These are phyloP conservation scores for Polydrusus tereticollis DNA, from an alignment of 2,888 invertebrate genomes.

Conservation along the genomic window DNA sequence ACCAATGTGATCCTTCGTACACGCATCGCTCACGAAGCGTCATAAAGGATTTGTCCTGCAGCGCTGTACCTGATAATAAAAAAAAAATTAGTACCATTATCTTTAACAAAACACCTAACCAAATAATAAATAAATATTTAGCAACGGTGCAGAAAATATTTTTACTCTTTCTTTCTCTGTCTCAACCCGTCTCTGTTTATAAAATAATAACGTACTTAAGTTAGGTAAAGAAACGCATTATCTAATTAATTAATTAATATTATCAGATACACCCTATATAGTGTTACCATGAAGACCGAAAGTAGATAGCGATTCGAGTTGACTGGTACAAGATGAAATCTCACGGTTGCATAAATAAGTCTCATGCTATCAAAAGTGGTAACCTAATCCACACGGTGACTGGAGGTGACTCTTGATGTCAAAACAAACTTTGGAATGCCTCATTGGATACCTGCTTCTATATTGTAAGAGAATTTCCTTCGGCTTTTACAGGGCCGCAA, in stretches of 20 bases:
- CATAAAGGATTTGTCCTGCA: too few species aligned
- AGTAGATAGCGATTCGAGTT: conserved; percentile 50
- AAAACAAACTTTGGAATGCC: conserved; percentile 43
- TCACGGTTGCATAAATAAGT: conserved; percentile 62
- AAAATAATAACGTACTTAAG: not conserved
- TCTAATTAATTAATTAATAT: conserved; percentile 12
- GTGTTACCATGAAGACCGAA: conserved; percentile 13
- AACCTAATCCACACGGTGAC: conserved; percentile 61
- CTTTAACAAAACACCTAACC: too few species aligned
- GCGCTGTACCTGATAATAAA: too few species aligned
- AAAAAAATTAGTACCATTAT: too few species aligned
- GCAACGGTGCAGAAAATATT: too few species aligned
- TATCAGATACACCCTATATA: conserved; percentile 16
- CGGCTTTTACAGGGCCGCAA: not conserved
- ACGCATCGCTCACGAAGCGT: too few species aligned
- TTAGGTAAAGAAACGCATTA: not conserved
- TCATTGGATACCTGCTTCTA: conserved; percentile 39
- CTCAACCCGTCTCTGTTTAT: too few species aligned
- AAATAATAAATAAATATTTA: too few species aligned
- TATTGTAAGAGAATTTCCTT: not conserved
- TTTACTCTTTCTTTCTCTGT: too few species aligned
- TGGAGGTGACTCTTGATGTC: conserved; percentile 61
- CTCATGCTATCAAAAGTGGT: conserved; percentile 59
- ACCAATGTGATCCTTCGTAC: too few species aligned
- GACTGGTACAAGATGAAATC: conserved; percentile 57